These are phyloP conservation scores for Argyresthia goedartella DNA, from an alignment of 2,888 invertebrate genomes.

Conservation along the genomic window DNA sequence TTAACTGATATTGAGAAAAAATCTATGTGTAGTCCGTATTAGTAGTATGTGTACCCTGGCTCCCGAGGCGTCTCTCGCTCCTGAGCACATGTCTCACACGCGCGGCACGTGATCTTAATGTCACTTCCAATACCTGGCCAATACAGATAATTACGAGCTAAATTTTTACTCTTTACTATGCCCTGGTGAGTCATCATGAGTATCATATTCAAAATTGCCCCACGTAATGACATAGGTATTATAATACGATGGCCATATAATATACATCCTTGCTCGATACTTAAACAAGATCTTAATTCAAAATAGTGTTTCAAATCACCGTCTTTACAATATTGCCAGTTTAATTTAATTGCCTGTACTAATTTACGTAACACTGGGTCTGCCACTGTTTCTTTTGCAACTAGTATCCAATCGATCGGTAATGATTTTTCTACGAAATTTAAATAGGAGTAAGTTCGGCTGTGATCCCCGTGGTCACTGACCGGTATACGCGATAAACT, in stretches of 20 bases:
- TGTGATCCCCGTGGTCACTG: neutral
- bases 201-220: slow-evolving; percentile 10
- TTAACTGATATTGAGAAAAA: no score
- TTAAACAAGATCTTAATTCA: neutral
- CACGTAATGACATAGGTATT: slow-evolving; percentile 6
- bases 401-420: neutral
- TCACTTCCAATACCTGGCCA: no score
- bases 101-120: no score
- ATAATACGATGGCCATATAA: neutral
- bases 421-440: neutral
- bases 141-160: no score
- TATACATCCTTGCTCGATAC: neutral
- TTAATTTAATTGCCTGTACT: neutral
- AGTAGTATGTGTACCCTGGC: no score
- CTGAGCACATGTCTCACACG: no score
- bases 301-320: neutral
- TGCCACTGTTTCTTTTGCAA: neutral
- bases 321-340: neutral
- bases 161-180: no score
- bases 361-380: neutral
- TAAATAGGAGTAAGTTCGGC: neutral
- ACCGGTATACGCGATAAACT: neutral
- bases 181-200: slow-evolving; percentile 10
- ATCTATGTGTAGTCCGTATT: no score
- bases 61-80: no score